phyloP scores from a whole-genome alignment of 2,113 vertebrate species.

The Scortum barcoo region DNA sequence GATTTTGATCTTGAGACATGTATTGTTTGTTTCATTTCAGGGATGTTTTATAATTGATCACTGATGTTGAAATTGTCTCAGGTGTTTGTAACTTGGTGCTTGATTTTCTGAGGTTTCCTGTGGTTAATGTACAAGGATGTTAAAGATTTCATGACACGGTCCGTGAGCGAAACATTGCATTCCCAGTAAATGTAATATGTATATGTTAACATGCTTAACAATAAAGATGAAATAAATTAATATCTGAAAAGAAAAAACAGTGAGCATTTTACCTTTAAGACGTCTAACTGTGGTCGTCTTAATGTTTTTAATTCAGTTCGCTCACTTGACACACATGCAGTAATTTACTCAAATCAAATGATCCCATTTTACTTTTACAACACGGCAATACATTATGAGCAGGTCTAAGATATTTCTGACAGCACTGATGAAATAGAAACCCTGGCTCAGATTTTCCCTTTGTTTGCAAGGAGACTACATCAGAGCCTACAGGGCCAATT shows the following conservation, averaged over 20 bases:
- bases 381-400: background rate
- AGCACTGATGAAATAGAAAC: conserved; percentile 7
- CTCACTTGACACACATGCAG: background rate
- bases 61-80: background rate
- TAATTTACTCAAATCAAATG: background rate
- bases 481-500: conserved; percentile 1
- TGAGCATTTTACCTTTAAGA: background rate
- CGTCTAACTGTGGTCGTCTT: background rate
- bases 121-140: background rate
- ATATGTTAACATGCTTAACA: background rate
- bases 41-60: background rate
- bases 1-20: background rate
- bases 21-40: background rate
- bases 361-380: background rate
- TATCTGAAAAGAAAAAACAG: background rate
- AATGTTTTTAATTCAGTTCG: background rate
- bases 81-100: background rate
- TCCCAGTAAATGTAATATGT: too few species aligned
- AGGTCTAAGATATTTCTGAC: background rate
- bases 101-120: background rate
- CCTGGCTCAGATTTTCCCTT: background rate
- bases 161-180: too few species aligned
- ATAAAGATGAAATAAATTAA: background rate
- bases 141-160: too few species aligned
- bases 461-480: background rate